These are phyloP conservation scores for Autographa gamma DNA, from an alignment of 2,888 invertebrate genomes.

Conservation along the genomic window DNA sequence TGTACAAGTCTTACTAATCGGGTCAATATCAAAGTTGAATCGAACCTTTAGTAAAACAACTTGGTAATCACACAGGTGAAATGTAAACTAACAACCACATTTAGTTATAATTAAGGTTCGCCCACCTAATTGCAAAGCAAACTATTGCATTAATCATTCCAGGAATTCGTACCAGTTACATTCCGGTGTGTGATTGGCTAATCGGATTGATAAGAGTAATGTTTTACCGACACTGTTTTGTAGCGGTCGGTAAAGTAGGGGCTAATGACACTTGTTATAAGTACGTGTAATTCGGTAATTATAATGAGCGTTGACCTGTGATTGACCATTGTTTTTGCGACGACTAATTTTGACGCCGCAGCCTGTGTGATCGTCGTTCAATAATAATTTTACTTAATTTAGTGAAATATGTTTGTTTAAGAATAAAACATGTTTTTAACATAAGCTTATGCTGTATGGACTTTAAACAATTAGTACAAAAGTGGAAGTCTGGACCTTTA, in stretches of 20 bases:
- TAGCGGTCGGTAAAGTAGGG: neutral
- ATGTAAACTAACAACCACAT: slow-evolving; percentile 31
- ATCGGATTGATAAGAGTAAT: slow-evolving; percentile 35
- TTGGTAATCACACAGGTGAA: slow-evolving; percentile 29
- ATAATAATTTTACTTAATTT: neutral
- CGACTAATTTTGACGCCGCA: slow-evolving; percentile 21
- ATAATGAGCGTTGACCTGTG: slow-evolving; percentile 9
- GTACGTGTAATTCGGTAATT: neutral
- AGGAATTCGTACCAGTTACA: slow-evolving; percentile 20
- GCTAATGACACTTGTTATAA: slow-evolving; percentile 13
- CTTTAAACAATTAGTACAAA: slow-evolving; percentile 17
- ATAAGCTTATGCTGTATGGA: too few species aligned
- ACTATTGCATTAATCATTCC: slow-evolving; percentile 48
- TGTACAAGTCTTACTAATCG: neutral
- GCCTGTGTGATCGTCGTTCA: neutral
- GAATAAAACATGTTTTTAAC: neutral
- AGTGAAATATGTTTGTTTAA: neutral
- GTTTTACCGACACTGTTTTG: slow-evolving; percentile 10
- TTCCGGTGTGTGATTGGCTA: slow-evolving; percentile 26
- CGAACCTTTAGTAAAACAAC: neutral
- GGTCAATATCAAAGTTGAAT: neutral
- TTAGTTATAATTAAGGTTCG: slow-evolving; percentile 41
- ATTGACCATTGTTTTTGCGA: slow-evolving; percentile 14
- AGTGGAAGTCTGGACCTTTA: slow-evolving; percentile 16
- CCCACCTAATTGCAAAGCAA: slow-evolving; percentile 25